Percentiles rank a stretch among this genome's conserved stretches.
These are phyloP conservation scores for Cuculus canorus DNA, from an alignment of 2,797 vertebrate species.

Conservation along the genomic window DNA sequence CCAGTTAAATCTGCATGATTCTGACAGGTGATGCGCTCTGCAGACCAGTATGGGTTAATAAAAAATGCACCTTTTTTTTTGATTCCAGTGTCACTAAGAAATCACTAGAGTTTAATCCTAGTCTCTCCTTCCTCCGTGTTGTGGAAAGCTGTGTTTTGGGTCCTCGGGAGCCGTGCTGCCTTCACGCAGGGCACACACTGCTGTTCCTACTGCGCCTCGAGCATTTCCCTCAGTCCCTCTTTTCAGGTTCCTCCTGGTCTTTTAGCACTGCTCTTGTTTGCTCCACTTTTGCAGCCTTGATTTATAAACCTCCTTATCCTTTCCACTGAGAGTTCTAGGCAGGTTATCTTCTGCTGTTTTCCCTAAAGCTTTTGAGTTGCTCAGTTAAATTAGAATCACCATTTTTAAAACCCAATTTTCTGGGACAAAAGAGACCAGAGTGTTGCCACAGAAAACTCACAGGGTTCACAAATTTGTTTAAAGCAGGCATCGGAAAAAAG, in stretches of 20 bases:
- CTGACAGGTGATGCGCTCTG: neutral
- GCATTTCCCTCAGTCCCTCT: neutral
- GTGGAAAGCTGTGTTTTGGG: neutral
- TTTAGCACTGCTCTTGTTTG: neutral
- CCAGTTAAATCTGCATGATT: neutral
- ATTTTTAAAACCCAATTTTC: slow-evolving; percentile 57
- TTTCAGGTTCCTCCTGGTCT: neutral
- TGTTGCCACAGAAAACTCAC: slow-evolving; percentile 7
- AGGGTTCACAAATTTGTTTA: slow-evolving; percentile 8
- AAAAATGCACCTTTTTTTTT: neutral
- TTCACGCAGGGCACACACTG: neutral
- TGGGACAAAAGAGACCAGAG: slow-evolving; percentile 21
- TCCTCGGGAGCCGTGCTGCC: neutral
- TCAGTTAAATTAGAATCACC: slow-evolving; percentile 61
- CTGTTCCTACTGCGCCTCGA: neutral
- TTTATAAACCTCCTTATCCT: slow-evolving; percentile 63
- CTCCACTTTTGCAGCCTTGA: slow-evolving; percentile 62
- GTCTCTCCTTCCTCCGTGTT: neutral
- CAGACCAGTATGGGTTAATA: neutral
- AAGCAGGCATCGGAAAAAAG: neutral
- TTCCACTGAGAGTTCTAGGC: slow-evolving; percentile 47
- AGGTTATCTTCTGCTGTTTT: slow-evolving; percentile 39
- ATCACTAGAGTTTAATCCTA: neutral
- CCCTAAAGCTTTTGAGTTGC: slow-evolving; percentile 52
- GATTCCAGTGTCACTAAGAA: neutral